These are phyloP conservation scores for Crax fasciolata DNA, from an alignment of 2,797 vertebrate species.

Conservation along the genomic window DNA sequence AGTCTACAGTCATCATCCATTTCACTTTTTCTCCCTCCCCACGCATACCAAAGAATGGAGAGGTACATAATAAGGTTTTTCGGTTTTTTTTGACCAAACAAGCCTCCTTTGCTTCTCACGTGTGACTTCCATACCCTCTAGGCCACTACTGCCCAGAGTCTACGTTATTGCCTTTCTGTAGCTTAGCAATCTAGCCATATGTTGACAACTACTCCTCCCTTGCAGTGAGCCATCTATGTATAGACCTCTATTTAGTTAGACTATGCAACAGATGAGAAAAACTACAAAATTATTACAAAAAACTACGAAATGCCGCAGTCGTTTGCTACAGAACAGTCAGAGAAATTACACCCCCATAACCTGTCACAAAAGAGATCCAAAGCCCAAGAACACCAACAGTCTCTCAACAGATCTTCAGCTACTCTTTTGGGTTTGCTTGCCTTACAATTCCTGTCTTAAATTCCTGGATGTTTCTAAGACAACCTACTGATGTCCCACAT, in stretches of 20 bases:
- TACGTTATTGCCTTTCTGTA: neutral
- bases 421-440: neutral
- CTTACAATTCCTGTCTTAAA: neutral
- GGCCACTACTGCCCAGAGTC: neutral
- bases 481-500: fast-evolving
- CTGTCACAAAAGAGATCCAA: neutral
- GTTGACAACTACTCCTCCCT: neutral
- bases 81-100: neutral
- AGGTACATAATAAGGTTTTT: neutral
- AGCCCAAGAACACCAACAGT: neutral
- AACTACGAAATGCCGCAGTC: neutral
- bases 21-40: neutral
- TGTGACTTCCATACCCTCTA: neutral
- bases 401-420: neutral
- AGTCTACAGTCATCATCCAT: neutral
- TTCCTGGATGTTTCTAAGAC: neutral
- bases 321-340: neutral
- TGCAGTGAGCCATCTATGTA: neutral
- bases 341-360: neutral
- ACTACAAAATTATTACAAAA: neutral
- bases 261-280: neutral
- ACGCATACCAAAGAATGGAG: too few relatives aligned
- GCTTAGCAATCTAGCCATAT: neutral
- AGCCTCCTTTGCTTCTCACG: neutral
- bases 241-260: neutral